Conservation (phyloP, 2,797 vertebrate genomes). For the Cuculus canorus region DNA sequence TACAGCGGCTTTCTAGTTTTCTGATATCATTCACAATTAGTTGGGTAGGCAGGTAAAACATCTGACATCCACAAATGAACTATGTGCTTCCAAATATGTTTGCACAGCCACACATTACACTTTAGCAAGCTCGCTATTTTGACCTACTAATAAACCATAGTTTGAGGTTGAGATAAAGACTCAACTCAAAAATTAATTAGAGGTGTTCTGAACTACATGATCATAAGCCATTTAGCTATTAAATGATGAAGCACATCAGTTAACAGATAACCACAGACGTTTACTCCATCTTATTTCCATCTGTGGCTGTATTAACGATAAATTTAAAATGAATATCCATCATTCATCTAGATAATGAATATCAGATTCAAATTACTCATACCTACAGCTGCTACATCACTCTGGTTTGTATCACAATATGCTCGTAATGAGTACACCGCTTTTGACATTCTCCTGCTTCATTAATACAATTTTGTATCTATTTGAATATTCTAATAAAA, state of each 20-base stretch:
- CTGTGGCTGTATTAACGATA: constrained; percentile 25
- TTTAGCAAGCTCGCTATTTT: constrained; percentile 5
- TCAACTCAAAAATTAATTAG: constrained; percentile 66
- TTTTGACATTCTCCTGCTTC: neutral
- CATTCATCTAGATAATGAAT: constrained; percentile 30
- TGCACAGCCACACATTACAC: neutral
- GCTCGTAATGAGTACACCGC: neutral
- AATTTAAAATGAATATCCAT: constrained; percentile 54
- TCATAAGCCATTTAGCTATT: constrained; percentile 55
- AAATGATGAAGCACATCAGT: constrained; percentile 34
- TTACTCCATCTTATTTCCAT: constrained; percentile 53
- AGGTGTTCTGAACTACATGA: constrained; percentile 56
- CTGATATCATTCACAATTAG: constrained; percentile 69
- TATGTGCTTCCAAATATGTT: constrained; percentile 16
- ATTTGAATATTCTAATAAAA: neutral
- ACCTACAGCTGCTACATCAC: neutral
- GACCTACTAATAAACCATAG: constrained; percentile 56
- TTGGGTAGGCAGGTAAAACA: constrained; percentile 9
- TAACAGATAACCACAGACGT: constrained; percentile 24
- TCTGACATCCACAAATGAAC: constrained; percentile 24
- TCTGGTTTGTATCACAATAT: neutral
- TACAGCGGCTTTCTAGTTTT: constrained; percentile 46
- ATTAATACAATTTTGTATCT: neutral
- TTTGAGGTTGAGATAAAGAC: constrained; percentile 29
- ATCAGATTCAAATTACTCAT: constrained; percentile 4